These are phyloP conservation scores for Leptobrachium leishanense DNA, from an alignment of 2,113 vertebrate species.

Conservation along the genomic window DNA sequence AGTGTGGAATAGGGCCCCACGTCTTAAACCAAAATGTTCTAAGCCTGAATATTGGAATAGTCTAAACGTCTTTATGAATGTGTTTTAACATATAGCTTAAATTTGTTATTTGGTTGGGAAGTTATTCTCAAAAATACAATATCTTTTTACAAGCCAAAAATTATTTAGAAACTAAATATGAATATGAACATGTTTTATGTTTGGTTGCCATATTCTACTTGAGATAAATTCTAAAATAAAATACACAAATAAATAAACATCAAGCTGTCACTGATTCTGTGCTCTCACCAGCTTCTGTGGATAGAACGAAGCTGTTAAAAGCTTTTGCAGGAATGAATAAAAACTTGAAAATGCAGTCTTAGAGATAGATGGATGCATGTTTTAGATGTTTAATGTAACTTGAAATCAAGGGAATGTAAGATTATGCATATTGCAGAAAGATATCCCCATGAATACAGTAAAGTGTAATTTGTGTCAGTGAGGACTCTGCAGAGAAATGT, in stretches of 20 bases:
- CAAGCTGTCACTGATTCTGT: not conserved
- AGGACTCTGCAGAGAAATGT: conserved; percentile 32
- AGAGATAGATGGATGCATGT: conserved; percentile 32
- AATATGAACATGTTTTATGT: no score
- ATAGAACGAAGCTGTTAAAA: conserved; percentile 26
- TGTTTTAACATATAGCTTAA: no score
- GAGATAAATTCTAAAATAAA: not conserved
- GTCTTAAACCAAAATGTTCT: no score
- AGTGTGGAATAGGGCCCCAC: no score
- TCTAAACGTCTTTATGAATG: no score
- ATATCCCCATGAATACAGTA: conserved; percentile 47
- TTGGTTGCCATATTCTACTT: not conserved
- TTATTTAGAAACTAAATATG: no score
- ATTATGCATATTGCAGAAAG: conserved; percentile 49
- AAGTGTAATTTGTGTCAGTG: conserved; percentile 49
- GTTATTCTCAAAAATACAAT: no score
- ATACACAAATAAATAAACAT: not conserved
- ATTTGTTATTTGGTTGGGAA: no score
- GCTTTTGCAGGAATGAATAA: conserved; percentile 12
- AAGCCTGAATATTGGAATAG: no score
- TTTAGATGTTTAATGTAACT: conserved; percentile 46
- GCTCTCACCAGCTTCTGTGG: conserved; percentile 14
- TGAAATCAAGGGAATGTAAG: conserved; percentile 46
- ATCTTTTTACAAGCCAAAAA: no score
- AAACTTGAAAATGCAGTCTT: conserved; percentile 34